Percentiles rank a stretch among this genome's conserved stretches.
phyloP scores from a whole-genome alignment of 2,888 invertebrate species.

The Caenorhabditis sp. region DNA sequence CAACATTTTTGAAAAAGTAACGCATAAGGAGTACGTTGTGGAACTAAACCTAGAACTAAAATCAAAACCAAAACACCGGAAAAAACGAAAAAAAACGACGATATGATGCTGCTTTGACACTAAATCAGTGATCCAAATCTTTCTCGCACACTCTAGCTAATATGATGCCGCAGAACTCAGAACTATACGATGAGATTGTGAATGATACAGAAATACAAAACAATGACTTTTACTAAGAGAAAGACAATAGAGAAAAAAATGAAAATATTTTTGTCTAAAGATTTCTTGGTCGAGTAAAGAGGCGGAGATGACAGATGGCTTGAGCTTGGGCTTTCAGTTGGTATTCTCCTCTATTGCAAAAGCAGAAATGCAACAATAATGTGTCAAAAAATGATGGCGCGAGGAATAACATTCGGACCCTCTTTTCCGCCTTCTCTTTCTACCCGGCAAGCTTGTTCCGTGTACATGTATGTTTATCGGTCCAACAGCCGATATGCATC shows the following conservation, averaged over 20 bases:
- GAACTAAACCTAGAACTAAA: too few species aligned
- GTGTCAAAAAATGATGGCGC: conserved; percentile 37
- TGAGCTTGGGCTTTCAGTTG: conserved; percentile 17
- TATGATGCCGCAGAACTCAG: background rate
- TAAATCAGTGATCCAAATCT: background rate
- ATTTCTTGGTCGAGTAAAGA: background rate
- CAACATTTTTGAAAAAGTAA: too few species aligned
- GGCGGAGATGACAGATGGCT: background rate
- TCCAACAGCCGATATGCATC: background rate
- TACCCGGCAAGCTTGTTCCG: background rate
- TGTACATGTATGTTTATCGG: conserved; percentile 5
- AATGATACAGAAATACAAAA: background rate
- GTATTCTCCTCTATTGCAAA: background rate
- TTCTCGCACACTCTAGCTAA: background rate
- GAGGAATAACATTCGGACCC: conserved; percentile 20
- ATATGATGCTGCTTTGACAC: background rate
- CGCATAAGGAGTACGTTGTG: too few species aligned
- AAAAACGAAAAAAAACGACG: background rate
- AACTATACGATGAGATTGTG: background rate
- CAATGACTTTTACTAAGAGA: background rate
- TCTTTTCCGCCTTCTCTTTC: too few species aligned
- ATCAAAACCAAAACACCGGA: background rate
- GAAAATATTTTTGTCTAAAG: conserved; percentile 6
- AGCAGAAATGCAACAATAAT: conserved; percentile 29
- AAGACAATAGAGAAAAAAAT: background rate